Percentiles rank a stretch among this genome's conserved stretches.
Conservation (phyloP, 2,888 invertebrate genomes). For the Holacanthella duospinosa region DNA sequence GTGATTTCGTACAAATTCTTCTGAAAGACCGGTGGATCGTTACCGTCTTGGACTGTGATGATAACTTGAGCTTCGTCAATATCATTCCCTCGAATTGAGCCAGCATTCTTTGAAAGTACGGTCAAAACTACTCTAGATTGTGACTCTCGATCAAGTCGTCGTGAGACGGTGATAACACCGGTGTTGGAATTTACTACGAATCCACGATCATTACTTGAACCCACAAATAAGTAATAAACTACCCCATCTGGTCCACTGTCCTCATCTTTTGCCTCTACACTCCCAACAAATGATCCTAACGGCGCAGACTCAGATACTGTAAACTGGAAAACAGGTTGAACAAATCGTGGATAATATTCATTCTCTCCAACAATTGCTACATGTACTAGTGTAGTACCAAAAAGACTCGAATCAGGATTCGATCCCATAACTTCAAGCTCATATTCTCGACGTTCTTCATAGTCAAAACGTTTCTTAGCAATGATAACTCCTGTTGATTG, state of each 20-base stretch:
- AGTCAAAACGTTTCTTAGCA: slow-evolving; percentile 63
- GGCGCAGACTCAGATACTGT: slow-evolving; percentile 79
- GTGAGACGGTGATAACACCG: slow-evolving; percentile 66
- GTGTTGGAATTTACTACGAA: slow-evolving; percentile 69
- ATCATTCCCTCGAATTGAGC: slow-evolving; percentile 86
- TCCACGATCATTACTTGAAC: slow-evolving; percentile 52
- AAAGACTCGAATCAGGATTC: slow-evolving; percentile 62
- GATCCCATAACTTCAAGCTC: slow-evolving; percentile 69
- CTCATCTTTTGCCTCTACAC: slow-evolving; percentile 78
- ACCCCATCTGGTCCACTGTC: slow-evolving; percentile 72
- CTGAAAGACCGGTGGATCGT: slow-evolving; percentile 89
- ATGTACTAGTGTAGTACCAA: slow-evolving; percentile 62
- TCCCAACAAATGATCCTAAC: slow-evolving; percentile 81
- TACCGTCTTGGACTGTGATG: slow-evolving; percentile 87
- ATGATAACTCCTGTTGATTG: slow-evolving; percentile 79
- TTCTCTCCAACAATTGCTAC: slow-evolving; percentile 77
- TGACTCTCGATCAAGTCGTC: slow-evolving; percentile 64
- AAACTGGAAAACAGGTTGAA: slow-evolving; percentile 82
- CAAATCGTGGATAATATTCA: slow-evolving; percentile 89
- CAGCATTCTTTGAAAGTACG: slow-evolving; percentile 87
- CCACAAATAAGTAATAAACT: slow-evolving; percentile 70
- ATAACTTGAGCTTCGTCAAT: slow-evolving; percentile 91
- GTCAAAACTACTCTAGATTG: slow-evolving; percentile 63
- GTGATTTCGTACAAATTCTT: slow-evolving; percentile 63
- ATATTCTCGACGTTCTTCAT: slow-evolving; percentile 56